Conservation (phyloP, 2,113 vertebrate genomes). For the Halichoerus grypus region DNA sequence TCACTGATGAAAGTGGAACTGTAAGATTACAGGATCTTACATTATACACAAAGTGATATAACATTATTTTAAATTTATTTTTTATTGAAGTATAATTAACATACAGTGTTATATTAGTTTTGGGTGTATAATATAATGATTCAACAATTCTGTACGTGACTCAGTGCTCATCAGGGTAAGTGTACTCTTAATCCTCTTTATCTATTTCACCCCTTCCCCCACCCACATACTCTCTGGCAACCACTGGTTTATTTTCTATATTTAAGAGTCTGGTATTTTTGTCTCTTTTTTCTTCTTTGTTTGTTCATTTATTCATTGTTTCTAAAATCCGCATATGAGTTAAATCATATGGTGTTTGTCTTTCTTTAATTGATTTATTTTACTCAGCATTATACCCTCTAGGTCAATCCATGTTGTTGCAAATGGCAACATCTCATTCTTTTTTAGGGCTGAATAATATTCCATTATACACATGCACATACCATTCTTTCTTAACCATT, state of each 20-base stretch:
- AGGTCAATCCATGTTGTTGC: background rate
- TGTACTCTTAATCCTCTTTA: background rate
- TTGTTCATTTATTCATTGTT: background rate
- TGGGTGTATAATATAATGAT: background rate
- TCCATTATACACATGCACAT: background rate
- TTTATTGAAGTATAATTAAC: background rate
- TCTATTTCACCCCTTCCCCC: background rate
- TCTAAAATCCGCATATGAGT: background rate
- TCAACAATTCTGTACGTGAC: background rate
- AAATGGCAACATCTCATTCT: background rate
- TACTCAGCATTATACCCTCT: background rate
- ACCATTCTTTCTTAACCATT: background rate
- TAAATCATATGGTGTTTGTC: background rate
- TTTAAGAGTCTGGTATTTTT: background rate
- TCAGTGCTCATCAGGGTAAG: background rate
- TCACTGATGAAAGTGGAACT: background rate
- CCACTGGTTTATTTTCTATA: background rate
- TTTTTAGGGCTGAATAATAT: background rate
- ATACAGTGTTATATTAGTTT: background rate
- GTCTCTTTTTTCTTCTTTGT: background rate
- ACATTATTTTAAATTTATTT: background rate
- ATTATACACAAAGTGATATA: background rate
- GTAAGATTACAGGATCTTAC: background rate
- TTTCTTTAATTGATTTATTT: background rate
- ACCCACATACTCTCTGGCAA: background rate